These are phyloP conservation scores for Alosa sapidissima DNA, from an alignment of 2,797 vertebrate species.

Conservation along the genomic window DNA sequence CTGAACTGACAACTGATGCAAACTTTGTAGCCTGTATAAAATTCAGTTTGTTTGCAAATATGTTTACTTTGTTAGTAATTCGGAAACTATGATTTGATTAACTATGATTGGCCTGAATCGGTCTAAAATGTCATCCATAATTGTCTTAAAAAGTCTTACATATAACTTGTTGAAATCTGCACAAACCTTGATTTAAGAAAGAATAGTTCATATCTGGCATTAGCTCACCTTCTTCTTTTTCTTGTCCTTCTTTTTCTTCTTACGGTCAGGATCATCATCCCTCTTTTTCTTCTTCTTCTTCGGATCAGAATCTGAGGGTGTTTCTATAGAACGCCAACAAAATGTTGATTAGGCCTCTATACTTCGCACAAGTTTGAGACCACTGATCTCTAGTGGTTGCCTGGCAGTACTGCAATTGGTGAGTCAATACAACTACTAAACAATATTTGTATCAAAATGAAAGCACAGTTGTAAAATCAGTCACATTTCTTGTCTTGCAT, in stretches of 20 bases:
- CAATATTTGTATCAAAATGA: background rate
- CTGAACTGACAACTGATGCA: too few species aligned
- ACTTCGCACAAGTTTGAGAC: background rate
- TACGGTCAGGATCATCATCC: conserved; percentile 93
- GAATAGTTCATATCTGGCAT: background rate
- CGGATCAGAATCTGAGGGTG: conserved; percentile 93
- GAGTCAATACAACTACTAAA: background rate
- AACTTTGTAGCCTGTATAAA: too few species aligned
- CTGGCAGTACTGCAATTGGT: background rate
- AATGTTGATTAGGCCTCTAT: background rate
- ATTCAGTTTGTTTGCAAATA: too few species aligned
- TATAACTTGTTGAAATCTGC: background rate
- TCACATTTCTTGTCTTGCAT: background rate
- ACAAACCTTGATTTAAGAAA: background rate
- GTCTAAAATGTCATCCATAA: too few species aligned
- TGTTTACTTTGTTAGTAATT: too few species aligned
- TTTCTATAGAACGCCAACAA: conserved; percentile 73
- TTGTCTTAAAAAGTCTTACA: background rate
- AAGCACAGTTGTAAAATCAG: background rate
- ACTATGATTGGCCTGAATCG: too few species aligned
- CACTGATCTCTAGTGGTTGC: conserved; percentile 1
- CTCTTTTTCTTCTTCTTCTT: conserved; percentile 99
- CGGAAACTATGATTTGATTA: too few species aligned
- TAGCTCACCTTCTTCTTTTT: conserved; percentile 93
- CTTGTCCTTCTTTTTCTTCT: conserved; percentile 98